Base-by-base conservation (phyloP, 2,113 vertebrate species). In the Orcinus orca region DNA sequence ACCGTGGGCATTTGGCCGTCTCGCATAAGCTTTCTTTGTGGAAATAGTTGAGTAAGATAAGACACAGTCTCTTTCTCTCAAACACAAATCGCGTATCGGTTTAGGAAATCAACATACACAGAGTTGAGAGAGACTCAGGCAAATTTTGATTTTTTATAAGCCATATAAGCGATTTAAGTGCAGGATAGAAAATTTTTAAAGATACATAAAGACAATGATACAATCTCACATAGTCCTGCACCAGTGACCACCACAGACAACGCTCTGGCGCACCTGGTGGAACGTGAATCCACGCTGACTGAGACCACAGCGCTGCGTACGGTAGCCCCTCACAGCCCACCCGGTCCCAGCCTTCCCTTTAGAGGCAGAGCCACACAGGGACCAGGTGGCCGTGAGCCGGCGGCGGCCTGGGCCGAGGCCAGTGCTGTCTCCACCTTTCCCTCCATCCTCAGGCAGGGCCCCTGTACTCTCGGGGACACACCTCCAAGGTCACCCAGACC, bases 351-450 rank as follows among this genome's bases (percentile, higher is more conserved):
- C 36, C 31, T 11, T 44, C 15, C 67, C 55, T 58, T 6, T 18
- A 68, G 47, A n/a, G 6, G 65, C 25, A n/a, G 58, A 71, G 31
- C 14, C 38, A 23, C 31, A 50, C 8, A 41, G 23, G 2, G 0
- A 15, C 1, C 6, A 21, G 36, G 23, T 3, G 33, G 31, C n/a
- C 0, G 0, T 17, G 83, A 55, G 38, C 53, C 4, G 15, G 15
- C 1, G 15, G 53, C 53, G 5, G 53, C 33, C 88, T 79, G 71
- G 38, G 38, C 13, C 2, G 4, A 53, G 47, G 26, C 17, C 65
- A 67, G 15, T 33, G 31, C 41, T 41, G 67, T 38, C 20, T 41
- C 85, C 67, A 31, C 38, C n/a, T 13, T 9, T 58, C 25, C 67
- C 55, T 58, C 55, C 55, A 58, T n/a, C n/a, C 85, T 58, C 53